A percentile compares a stretch with the other conserved stretches of the same genome.
Evolutionary conservation across 1,140 invertebrate genomes (phyloP).

Genomic region (Drosophila nikananu): DNA sequence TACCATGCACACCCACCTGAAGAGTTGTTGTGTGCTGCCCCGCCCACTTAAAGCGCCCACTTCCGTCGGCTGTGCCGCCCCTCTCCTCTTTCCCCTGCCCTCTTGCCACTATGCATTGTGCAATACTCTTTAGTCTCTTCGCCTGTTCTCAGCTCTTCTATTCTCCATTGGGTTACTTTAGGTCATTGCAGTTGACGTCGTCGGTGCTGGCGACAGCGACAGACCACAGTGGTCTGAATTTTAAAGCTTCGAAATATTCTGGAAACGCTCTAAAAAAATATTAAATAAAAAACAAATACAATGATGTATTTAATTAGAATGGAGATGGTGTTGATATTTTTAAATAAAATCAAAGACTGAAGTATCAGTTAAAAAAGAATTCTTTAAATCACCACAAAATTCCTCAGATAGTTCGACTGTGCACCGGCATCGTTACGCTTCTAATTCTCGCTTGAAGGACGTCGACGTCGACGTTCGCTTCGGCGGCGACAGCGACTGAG

Average conservation of each 20-base stretch:
- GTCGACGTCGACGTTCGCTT: conserved; percentile 25
- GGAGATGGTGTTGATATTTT: too few species aligned
- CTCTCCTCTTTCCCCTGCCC: background rate
- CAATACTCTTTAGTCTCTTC: conserved; percentile 50
- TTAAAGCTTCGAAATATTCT: background rate
- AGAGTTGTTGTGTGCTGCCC: conserved; percentile 22
- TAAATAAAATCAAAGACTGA: too few species aligned
- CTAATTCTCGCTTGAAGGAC: conserved; percentile 78
- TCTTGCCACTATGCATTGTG: conserved; percentile 44
- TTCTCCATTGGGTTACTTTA: conserved; percentile 78
- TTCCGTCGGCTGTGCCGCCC: conserved; percentile 31
- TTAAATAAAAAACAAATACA: too few species aligned
- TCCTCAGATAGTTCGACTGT: background rate
- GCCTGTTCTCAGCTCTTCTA: conserved; percentile 29
- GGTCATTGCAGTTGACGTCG: conserved; percentile 69
- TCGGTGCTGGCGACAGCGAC: conserved; percentile 7
- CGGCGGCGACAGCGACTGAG: conserved; percentile 13
- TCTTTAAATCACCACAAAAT: background rate
- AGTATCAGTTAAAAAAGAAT: background rate
- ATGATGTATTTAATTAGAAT: too few species aligned
- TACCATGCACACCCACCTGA: conserved; percentile 24
- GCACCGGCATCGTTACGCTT: conserved; percentile 51
- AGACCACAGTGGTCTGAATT: conserved; percentile 15
- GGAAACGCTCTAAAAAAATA: too few species aligned
- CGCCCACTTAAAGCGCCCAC: conserved; percentile 26